Evolutionary conservation across 2,797 vertebrate genomes (phyloP), one percentile per base, ranked within the genome.

Genomic region (Propithecus perrieri): DNA sequence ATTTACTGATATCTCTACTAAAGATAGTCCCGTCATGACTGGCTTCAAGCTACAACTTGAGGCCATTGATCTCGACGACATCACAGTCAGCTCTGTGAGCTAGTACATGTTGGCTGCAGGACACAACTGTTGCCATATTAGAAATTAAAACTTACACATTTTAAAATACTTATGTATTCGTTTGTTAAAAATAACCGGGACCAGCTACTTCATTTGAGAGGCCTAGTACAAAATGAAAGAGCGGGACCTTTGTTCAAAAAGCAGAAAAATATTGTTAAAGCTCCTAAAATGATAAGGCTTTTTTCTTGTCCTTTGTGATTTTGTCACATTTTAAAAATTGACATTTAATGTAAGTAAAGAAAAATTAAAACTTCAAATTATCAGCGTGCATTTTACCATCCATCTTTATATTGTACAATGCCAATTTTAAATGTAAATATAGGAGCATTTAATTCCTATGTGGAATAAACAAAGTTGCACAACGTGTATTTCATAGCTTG

Each of bases 21-120:
- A 76, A 57, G 65, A 86, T 33, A 61, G 0, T 2, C 10, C 35
- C 7, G 0, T 26, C 1, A 30, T 24, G 38, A 59, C 12, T 28
- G 17, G 41, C 13, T 55, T 48, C 30, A 71, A 8, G 7, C 7
- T 38, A 38, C 28, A 33, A 2, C 1, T 35, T 2, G 11, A 46
- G 26, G 12, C 53, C 30, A 22, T 28, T 41, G 30, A 63, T 38
- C 1, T 17, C 4, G 12, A 35, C 75, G 10, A 35, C 15, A 59
- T 30, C 13, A 5, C 7, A 1, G 2, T 38, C 30, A n/a, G 28
- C 8, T 43, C 38, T 17, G 35, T 7, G 30, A 50, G 20, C n/a
- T 8, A 13, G 9, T 13, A 4, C 0, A 22, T n/a, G 7, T 20
- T 17, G 4, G 1, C 6, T 57, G 0, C 13, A 38, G 18, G 14